Conservation (phyloP, 2,888 invertebrate species). For the Micropterix aruncella region DNA sequence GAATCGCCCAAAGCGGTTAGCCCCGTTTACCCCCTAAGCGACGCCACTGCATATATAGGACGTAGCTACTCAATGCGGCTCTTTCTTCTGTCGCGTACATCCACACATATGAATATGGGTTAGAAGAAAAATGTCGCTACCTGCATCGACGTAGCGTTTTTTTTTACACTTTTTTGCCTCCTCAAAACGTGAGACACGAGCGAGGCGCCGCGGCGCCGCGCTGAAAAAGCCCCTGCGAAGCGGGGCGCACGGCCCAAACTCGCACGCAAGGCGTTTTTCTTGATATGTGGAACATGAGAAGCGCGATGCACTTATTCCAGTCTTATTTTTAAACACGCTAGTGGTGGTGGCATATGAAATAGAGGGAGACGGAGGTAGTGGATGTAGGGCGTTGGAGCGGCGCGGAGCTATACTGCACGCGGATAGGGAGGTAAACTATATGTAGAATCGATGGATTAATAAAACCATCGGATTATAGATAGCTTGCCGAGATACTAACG, state of each 20-base stretch:
- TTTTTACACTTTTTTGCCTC: too few relatives aligned
- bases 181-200: too few relatives aligned
- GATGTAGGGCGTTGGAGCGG: neutral
- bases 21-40: too few relatives aligned
- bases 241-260: neutral
- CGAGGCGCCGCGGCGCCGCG: neutral
- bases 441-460: too few relatives aligned
- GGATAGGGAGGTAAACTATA: too few relatives aligned
- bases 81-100: too few relatives aligned
- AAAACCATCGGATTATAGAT: too few relatives aligned
- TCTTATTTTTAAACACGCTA: neutral
- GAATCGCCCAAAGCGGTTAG: too few relatives aligned
- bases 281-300: neutral
- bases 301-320: neutral
- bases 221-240: neutral
- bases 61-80: too few relatives aligned
- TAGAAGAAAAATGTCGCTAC: neutral
- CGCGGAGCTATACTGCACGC: neutral
- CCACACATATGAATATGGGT: too few relatives aligned
- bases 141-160: neutral
- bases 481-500: too few relatives aligned
- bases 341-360: neutral
- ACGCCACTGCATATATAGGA: too few relatives aligned
- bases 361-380: neutral
- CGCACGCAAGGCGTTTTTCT: neutral